Evolutionary conservation across 1,140 invertebrate species (phyloP).

Genomic region (Dreissena rostriformis): DNA sequence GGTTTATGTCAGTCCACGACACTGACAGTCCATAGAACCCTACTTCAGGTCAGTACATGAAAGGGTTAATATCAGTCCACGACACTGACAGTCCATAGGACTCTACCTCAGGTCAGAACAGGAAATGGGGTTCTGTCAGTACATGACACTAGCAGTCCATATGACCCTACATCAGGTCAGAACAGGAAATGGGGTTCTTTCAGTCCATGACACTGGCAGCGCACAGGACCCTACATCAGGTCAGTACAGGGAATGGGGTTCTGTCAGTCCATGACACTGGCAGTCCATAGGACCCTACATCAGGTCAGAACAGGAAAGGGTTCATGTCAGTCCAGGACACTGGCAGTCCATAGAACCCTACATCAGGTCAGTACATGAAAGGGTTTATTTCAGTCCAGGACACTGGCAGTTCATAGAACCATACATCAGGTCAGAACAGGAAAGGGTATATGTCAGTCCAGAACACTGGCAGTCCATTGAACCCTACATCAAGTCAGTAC

Average conservation of each 20-base stretch:
- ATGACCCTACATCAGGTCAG: no score
- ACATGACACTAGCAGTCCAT: no score
- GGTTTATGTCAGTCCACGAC: no score
- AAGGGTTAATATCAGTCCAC: constrained; percentile 97
- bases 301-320: constrained; percentile 89
- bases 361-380: constrained; percentile 85
- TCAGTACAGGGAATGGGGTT: no score
- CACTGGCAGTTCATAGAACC: constrained; percentile 84
- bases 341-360: constrained; percentile 93
- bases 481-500: constrained; percentile 82
- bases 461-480: constrained; percentile 96
- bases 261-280: no score
- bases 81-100: constrained; percentile 95
- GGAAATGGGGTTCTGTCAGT: no score
- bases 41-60: constrained; percentile 97
- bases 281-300: constrained; percentile 91
- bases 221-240: no score
- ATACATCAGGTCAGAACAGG: constrained; percentile 96
- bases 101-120: constrained; percentile 80
- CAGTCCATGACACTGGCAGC: no score
- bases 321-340: constrained; percentile 96
- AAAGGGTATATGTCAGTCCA: constrained; percentile 97
- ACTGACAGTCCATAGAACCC: constrained; percentile 84
- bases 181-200: no score
- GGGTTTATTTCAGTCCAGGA: no score